Evolutionary conservation across 2,113 vertebrate genomes (phyloP).

Genomic region (Hippocampus barbouri): DNA sequence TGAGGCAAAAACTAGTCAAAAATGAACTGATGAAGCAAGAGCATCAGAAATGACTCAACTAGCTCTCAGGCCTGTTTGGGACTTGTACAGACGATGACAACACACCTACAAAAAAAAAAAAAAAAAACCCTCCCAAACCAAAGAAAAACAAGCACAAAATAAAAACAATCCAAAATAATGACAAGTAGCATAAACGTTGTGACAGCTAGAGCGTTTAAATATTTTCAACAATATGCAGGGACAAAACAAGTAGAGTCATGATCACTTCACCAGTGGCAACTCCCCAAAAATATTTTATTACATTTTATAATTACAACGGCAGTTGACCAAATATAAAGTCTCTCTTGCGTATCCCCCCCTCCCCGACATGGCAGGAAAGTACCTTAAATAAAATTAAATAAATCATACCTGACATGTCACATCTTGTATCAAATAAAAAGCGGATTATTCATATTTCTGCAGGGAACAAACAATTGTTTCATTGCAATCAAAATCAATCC

Average conservation of each 20-base stretch:
- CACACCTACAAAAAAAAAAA: neutral
- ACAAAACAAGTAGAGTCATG: slow-evolving; percentile 10
- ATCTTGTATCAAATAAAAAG: neutral
- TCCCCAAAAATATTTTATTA: slow-evolving; percentile 18
- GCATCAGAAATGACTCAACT: neutral
- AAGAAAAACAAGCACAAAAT: neutral
- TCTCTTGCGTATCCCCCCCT: neutral
- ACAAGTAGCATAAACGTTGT: neutral
- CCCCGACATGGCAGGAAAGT: neutral
- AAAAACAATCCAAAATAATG: neutral
- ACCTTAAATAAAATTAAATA: slow-evolving; percentile 12
- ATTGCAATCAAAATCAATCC: neutral
- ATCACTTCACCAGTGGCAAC: slow-evolving; percentile 25
- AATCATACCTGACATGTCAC: slow-evolving; percentile 3
- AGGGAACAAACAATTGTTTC: neutral
- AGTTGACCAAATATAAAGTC: slow-evolving; percentile 24
- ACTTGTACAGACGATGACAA: neutral
- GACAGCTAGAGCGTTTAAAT: neutral
- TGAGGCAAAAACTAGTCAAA: neutral
- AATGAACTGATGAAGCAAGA: neutral
- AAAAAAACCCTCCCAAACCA: neutral
- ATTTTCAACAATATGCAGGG: neutral
- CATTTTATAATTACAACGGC: slow-evolving; percentile 29
- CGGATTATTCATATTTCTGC: slow-evolving; percentile 1
- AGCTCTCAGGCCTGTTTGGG: neutral